A percentile compares a stretch with the other conserved stretches of the same genome.
Conservation (phyloP, 2,888 invertebrate species). For the Periphyllus acericola region DNA sequence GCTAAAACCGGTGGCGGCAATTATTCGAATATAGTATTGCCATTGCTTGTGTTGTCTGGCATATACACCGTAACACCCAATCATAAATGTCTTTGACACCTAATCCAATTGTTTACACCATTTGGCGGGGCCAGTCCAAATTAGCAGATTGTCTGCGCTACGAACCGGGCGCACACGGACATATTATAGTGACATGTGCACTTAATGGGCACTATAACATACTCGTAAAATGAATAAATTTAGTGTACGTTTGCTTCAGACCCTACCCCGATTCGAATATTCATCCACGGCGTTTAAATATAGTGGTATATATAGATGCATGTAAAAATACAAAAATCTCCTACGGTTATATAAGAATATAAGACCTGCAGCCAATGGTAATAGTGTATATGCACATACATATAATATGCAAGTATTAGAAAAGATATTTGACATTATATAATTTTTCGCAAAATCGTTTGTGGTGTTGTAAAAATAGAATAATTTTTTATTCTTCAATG, state of each 20-base stretch:
- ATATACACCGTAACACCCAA: slow-evolving; percentile 29
- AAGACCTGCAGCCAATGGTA: too few relatives aligned
- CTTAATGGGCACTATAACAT: slow-evolving; percentile 6
- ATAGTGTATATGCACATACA: too few relatives aligned
- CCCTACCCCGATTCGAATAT: not conserved
- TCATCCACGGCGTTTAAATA: not conserved
- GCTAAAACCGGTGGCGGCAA: slow-evolving; percentile 17
- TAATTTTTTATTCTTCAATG: too few relatives aligned
- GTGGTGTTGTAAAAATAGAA: too few relatives aligned
- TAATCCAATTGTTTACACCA: slow-evolving; percentile 45
- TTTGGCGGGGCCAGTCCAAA: slow-evolving; percentile 20
- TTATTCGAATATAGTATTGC: slow-evolving; percentile 21
- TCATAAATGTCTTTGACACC: slow-evolving; percentile 43
- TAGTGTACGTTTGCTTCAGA: slow-evolving; percentile 1
- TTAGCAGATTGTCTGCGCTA: slow-evolving; percentile 33
- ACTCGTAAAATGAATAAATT: slow-evolving; percentile 19
- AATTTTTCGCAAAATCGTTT: too few relatives aligned
- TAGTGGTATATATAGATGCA: not conserved
- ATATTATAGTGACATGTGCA: slow-evolving; percentile 26
- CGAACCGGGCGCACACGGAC: not conserved
- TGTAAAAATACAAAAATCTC: too few relatives aligned
- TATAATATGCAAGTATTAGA: too few relatives aligned
- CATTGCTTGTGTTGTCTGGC: slow-evolving; percentile 23
- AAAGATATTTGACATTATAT: too few relatives aligned
- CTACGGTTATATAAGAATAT: too few relatives aligned